Conservation (phyloP, 2,797 vertebrate genomes). For the Dicrostonyx torquatus region DNA sequence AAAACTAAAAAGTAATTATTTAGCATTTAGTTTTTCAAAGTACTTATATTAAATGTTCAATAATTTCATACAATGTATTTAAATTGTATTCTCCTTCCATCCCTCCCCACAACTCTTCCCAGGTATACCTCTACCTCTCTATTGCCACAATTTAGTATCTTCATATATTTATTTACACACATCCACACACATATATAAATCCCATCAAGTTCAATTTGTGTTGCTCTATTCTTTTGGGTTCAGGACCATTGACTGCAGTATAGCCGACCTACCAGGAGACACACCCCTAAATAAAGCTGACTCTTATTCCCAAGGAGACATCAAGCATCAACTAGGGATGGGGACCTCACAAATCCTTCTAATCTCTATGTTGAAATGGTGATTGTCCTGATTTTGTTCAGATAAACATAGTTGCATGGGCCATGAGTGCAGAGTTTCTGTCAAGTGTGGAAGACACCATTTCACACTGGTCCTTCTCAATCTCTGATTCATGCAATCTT, state of each 20-base stretch:
- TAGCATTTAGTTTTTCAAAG: constrained; percentile 26
- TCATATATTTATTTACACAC: background rate
- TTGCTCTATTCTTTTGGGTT: background rate
- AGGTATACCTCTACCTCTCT: background rate
- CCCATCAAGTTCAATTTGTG: background rate
- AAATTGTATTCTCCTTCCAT: background rate
- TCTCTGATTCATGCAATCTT: background rate
- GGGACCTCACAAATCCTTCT: background rate
- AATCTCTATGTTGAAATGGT: background rate
- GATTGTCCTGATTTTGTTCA: background rate
- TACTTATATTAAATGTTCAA: background rate
- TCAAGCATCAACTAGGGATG: background rate
- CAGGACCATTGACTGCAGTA: background rate
- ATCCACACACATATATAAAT: background rate
- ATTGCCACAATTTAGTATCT: background rate
- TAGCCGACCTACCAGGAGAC: background rate
- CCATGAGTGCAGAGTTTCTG: background rate
- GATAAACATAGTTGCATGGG: background rate
- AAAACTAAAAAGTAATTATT: background rate
- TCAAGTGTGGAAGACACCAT: background rate
- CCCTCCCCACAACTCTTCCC: background rate
- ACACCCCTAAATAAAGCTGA: background rate
- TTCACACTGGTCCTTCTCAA: background rate
- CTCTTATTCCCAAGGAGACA: background rate
- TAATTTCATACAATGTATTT: background rate